A percentile compares a stretch with the other conserved stretches of the same genome.
These are phyloP conservation scores for Atethmia centrago DNA, from an alignment of 2,888 invertebrate genomes.

Conservation along the genomic window DNA sequence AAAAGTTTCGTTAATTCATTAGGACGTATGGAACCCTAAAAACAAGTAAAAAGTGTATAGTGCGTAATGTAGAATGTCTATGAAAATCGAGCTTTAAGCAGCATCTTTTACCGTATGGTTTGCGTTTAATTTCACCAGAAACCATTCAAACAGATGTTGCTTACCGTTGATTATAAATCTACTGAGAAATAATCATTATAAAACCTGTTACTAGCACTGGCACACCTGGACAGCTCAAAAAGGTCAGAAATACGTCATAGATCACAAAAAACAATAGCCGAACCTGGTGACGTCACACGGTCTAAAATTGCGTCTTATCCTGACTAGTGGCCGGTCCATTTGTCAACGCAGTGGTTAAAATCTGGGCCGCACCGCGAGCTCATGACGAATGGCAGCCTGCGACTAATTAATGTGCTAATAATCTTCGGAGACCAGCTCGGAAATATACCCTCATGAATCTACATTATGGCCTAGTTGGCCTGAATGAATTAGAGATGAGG, in stretches of 20 bases:
- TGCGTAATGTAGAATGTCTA: neutral
- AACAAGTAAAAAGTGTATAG: neutral
- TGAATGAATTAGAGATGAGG: constrained; percentile 38
- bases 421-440: constrained; percentile 58
- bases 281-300: constrained; percentile 27
- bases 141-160: neutral
- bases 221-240: constrained; percentile 19
- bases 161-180: neutral
- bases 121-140: neutral
- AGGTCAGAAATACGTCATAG: constrained; percentile 18
- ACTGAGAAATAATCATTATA: constrained; percentile 11
- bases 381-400: constrained; percentile 62
- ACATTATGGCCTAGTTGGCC: constrained; percentile 47
- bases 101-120: neutral
- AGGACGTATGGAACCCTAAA: neutral
- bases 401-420: constrained; percentile 66
- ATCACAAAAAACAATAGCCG: constrained; percentile 22
- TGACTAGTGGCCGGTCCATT: constrained; percentile 55
- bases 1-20: too few relatives aligned
- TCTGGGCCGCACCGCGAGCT: constrained; percentile 54
- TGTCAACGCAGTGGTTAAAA: constrained; percentile 63
- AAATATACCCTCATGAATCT: constrained; percentile 61
- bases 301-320: constrained; percentile 49
- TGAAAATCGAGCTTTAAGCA: neutral
- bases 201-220: neutral